Evolutionary conservation across 2,797 vertebrate species (phyloP), one percentile per base, ranked within the genome.

Genomic region (Lagodon rhomboides): DNA sequence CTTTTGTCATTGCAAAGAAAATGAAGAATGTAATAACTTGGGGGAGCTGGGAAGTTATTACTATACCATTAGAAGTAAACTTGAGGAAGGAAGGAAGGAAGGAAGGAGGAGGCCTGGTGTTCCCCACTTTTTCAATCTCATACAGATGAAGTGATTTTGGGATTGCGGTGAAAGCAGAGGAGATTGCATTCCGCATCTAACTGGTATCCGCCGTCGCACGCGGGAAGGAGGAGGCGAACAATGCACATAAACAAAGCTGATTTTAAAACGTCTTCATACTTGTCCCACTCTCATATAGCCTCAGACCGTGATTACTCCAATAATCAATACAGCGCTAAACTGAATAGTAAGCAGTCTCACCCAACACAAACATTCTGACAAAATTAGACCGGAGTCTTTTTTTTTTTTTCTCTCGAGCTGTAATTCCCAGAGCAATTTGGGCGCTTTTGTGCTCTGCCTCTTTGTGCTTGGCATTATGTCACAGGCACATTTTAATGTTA

Each of bases 401-500:
- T 15, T 41, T 69, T 70, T 67, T 74, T 67, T 74, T 80, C 76
- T 70, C 23, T 51, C 4, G 5, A 56, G 62, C 75, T 79, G 64
- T 85, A 88, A 83, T 87, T 92, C 82, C 89, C 85, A 81, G 71
- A 87, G 90, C 88, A 90, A 92, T 90, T 86, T 85, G 67, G 72
- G 53, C 5, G 46, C 84, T 85, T 90, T 92, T 93, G 88, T 91
- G 79, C 72, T 85, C 75, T 44, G 51, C 64, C 65, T 86, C 85
- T 93, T 91, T 89, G 83, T 90, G 86, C 82, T 73, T 82, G 77
- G 76, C 83, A 81, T 93, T 90, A 91, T 89, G 88, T 90, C 87
- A 85, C 73, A 70, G 79, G 78, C 81, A 83, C 90, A 90, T 93
- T 95, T 94, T 90, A 90, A 93, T 94, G 91, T 88, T 93, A 94